Conservation (phyloP, 1,140 invertebrate genomes). For the Heterodera carotae region DNA sequence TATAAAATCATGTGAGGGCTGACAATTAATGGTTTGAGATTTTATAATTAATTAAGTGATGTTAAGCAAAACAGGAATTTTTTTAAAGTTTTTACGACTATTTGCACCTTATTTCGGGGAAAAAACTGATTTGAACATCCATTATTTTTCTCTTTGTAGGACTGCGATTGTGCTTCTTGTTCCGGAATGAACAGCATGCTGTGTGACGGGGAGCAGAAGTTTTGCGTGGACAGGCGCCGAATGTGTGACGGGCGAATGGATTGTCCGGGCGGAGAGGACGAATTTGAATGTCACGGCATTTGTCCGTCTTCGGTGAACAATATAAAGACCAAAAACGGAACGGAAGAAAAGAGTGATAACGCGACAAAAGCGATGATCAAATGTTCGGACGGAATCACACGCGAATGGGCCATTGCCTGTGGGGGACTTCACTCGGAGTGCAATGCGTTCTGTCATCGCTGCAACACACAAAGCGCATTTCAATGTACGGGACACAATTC, state of each 20-base stretch:
- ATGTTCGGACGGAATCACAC: slow-evolving; percentile 30
- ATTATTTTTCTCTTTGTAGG: slow-evolving; percentile 35
- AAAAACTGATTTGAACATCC: no score
- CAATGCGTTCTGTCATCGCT: slow-evolving; percentile 30
- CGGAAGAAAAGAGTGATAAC: not conserved
- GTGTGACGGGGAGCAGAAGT: slow-evolving; percentile 38
- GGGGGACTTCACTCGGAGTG: slow-evolving; percentile 32
- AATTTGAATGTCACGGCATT: slow-evolving; percentile 41
- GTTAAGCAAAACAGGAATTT: no score
- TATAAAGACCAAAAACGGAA: not conserved
- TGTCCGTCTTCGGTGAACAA: slow-evolving; percentile 23
- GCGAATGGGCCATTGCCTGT: slow-evolving; percentile 44
- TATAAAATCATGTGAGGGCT: slow-evolving; percentile 19
- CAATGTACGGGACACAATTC: not conserved
- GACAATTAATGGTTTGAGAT: no score
- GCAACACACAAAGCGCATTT: slow-evolving; percentile 40
- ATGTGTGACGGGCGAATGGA: slow-evolving; percentile 47
- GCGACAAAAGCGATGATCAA: slow-evolving; percentile 1
- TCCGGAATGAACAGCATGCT: slow-evolving; percentile 35
- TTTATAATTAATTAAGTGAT: no score
- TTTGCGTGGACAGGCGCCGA: slow-evolving; percentile 31
- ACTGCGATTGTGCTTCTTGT: slow-evolving; percentile 45
- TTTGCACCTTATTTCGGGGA: no score
- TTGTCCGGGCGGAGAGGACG: slow-evolving; percentile 52
- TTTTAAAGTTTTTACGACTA: no score